Evolutionary conservation across 2,797 vertebrate species (phyloP).

Genomic region (Centropyge bicolor): DNA sequence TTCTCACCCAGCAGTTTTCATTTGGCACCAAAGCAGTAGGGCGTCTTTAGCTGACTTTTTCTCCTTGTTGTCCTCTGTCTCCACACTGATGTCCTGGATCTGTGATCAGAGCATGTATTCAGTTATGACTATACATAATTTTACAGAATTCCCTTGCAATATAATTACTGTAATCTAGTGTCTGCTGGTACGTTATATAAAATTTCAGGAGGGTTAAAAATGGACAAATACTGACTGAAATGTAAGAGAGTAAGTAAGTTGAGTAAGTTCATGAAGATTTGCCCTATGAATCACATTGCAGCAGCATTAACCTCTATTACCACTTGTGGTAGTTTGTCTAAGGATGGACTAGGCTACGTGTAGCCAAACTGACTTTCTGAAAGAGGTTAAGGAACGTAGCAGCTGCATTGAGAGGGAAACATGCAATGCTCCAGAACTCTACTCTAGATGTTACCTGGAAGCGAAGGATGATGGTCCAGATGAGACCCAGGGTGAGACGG

Average conservation of each 20-base stretch:
- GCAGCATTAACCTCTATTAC: conserved; percentile 20
- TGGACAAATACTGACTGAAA: neutral
- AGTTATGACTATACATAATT: conserved; percentile 19
- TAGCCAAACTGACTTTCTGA: conserved; percentile 15
- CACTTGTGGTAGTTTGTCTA: conserved; percentile 27
- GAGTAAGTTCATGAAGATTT: neutral
- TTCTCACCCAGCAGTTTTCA: conserved; percentile 95
- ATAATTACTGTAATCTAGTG: neutral
- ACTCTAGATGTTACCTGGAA: conserved; percentile 88
- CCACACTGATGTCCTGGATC: conserved; percentile 98
- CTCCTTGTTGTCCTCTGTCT: conserved; percentile 95
- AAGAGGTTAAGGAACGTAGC: conserved; percentile 16
- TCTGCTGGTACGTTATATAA: neutral
- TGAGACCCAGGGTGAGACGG: conserved; percentile 93
- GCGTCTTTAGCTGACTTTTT: conserved; percentile 97
- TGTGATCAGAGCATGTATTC: conserved; percentile 64
- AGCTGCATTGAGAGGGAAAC: conserved; percentile 9
- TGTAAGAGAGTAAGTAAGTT: no score
- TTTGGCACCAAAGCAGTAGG: conserved; percentile 95
- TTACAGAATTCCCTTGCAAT: conserved; percentile 5
- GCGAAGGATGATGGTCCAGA: conserved; percentile 96
- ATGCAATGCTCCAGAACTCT: neutral
- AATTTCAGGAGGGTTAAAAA: neutral
- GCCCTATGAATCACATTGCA: neutral
- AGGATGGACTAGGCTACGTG: conserved; percentile 28